Percentiles rank a stretch among this genome's conserved stretches.
These are phyloP conservation scores for Tipula lateralis DNA, from an alignment of 2,888 invertebrate species.

Conservation along the genomic window DNA sequence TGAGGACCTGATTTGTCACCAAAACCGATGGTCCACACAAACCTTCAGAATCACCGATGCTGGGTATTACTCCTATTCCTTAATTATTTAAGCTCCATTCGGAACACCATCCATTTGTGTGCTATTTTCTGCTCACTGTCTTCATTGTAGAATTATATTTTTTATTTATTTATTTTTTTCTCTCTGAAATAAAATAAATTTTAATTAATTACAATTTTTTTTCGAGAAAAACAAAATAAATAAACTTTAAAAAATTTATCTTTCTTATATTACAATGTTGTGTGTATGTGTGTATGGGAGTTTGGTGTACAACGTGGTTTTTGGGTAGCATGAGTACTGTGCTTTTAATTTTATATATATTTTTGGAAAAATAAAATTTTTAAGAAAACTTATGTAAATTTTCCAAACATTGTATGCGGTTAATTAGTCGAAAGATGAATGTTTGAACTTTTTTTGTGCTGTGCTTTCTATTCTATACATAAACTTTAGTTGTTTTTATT, in stretches of 20 bases:
- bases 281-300: neutral
- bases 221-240: neutral
- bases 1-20: no score
- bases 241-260: conserved; percentile 20
- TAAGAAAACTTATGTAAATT: conserved; percentile 30
- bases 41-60: no score
- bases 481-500: neutral
- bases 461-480: neutral
- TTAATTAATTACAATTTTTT: conserved; percentile 28
- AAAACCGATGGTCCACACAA: no score
- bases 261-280: conserved; percentile 19
- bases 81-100: neutral
- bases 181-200: conserved; percentile 26
- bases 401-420: conserved; percentile 32
- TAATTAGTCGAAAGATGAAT: conserved; percentile 34
- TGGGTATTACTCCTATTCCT: no score
- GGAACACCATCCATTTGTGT: neutral
- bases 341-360: conserved; percentile 15
- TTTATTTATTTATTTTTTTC: conserved; percentile 13
- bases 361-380: neutral
- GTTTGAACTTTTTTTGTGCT: conserved; percentile 32
- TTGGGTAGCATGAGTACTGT: neutral
- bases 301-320: neutral
- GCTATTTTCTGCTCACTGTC: neutral
- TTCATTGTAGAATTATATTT: neutral